Evolutionary conservation across 2,888 invertebrate species (phyloP).

Genomic region (Coelinius sp.): DNA sequence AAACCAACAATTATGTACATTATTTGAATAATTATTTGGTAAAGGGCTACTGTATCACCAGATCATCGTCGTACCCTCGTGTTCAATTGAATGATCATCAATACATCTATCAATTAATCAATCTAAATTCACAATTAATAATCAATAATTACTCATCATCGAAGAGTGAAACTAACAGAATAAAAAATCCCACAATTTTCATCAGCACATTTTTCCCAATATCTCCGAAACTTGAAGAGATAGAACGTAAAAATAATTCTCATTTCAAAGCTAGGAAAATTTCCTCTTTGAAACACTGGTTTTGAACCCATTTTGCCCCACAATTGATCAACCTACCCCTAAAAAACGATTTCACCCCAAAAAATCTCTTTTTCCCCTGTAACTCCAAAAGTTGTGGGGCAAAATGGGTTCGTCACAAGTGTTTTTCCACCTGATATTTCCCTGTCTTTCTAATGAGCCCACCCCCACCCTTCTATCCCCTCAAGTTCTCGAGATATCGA

Average conservation of each 20-base stretch:
- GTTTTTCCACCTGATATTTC: too few species aligned
- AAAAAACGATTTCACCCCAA: neutral
- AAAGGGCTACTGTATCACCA: constrained; percentile 66
- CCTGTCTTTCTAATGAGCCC: too few species aligned
- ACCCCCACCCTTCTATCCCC: too few species aligned
- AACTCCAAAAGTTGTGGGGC: too few species aligned
- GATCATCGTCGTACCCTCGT: constrained; percentile 60
- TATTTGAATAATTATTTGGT: constrained; percentile 62
- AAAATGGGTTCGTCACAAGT: neutral
- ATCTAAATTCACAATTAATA: constrained; percentile 40
- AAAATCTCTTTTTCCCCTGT: neutral
- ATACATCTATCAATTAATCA: constrained; percentile 37
- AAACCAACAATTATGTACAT: constrained; percentile 56
- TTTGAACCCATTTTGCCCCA: neutral
- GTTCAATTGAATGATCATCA: constrained; percentile 59
- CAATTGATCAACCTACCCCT: too few species aligned
- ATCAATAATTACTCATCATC: constrained; percentile 51
- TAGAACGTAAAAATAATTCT: neutral
- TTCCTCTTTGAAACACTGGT: neutral
- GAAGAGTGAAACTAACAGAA: constrained; percentile 37
- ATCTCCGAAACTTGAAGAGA: neutral
- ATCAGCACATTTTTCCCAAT: neutral
- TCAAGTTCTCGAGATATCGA: too few species aligned
- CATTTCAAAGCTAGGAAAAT: constrained; percentile 2
- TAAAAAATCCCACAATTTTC: neutral